These are phyloP conservation scores for Aramus guarauna DNA, from an alignment of 2,113 vertebrate species.

Conservation along the genomic window DNA sequence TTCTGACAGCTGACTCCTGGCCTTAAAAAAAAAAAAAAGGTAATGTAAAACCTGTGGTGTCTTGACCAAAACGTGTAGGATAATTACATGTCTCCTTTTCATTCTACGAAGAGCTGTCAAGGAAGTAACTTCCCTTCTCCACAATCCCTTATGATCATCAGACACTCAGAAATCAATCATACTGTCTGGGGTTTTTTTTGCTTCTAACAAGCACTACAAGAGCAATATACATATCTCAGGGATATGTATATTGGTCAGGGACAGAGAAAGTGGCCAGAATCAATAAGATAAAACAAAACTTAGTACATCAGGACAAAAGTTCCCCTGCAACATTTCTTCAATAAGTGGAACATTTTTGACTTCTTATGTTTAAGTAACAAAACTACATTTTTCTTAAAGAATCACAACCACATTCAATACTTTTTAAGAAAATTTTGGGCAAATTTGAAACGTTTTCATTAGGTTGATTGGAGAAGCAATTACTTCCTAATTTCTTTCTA, in stretches of 20 bases:
- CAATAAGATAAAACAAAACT: neutral
- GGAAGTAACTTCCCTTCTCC: neutral
- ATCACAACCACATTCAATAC: neutral
- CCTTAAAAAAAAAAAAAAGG: neutral
- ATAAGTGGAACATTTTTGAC: neutral
- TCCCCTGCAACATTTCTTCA: neutral
- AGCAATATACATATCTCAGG: neutral
- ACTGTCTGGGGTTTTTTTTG: neutral
- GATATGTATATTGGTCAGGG: neutral
- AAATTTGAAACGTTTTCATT: neutral
- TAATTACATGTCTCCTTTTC: neutral
- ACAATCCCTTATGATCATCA: neutral
- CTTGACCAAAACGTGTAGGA: neutral
- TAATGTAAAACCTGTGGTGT: neutral
- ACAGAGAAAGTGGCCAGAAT: neutral
- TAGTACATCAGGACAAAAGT: neutral
- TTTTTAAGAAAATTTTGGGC: neutral
- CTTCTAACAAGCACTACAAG: neutral
- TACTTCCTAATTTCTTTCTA: neutral
- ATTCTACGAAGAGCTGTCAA: neutral
- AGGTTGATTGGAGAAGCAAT: neutral
- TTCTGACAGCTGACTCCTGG: neutral
- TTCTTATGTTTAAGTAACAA: neutral
- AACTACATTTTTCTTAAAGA: neutral
- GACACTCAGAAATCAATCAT: neutral